Evolutionary conservation across 64 coral and sea anemone species (phyloP), one percentile per base, ranked within the genome.

Genomic region (Montipora capricornis): DNA sequence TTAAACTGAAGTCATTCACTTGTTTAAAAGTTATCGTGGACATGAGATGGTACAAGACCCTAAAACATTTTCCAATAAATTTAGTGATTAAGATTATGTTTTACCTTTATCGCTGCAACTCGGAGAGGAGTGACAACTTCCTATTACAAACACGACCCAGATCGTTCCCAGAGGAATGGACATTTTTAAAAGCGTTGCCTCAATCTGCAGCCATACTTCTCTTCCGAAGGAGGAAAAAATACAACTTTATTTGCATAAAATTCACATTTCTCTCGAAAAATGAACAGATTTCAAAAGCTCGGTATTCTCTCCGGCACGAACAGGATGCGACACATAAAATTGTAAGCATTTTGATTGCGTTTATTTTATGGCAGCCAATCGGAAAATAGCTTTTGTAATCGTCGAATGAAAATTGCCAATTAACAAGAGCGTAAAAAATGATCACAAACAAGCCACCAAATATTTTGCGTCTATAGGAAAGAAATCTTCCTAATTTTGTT

Each of bases 61-160:
- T 37, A 67, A 13, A 14, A 26, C 16, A 82, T 11, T 3, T 26
- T 22, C 8, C 20, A 62, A 37, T 61, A 44, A 82, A 9, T 61
- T 52, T 24, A 82, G 11, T 0, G 37, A 22, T 82, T 62, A 20
- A 3, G 44, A 86, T 68, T 49, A 86, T 51, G n/a, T 59, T 47
- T 37, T 15, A 86, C 82, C 82, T 86, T 20, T 50, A 24, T 86
- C 82, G 66, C 66, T 86, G 82, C 82, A 86, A 50, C 17, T 50
- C 6, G n/a, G 16, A 22, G 64, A 50, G 50, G 47, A 17, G 1
- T 6, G 8, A 48, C 44, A 73, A 20, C 66, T 46, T 47, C 47
- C n/a, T 16, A 67, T 20, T 24, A 86, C 6, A 6, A 73, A 14
- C 22, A 86, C 47, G 4, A 86, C 8, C 16, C 64, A 49, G 45